These are phyloP conservation scores for Archilochus colubris DNA, from an alignment of 2,113 vertebrate species.

Conservation along the genomic window DNA sequence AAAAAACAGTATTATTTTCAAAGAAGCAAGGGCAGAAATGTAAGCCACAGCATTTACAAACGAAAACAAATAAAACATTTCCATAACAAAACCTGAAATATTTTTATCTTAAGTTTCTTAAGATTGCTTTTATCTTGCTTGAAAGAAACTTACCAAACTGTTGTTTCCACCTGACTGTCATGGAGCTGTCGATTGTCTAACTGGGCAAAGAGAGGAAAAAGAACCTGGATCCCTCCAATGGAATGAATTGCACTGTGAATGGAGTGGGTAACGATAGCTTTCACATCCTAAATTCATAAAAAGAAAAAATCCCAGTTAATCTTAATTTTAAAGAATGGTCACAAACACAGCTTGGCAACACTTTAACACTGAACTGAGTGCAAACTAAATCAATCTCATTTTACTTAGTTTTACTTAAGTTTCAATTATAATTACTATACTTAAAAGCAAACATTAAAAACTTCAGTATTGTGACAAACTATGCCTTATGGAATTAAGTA, in stretches of 20 bases:
- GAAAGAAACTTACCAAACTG: slow-evolving; percentile 86
- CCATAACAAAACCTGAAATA: accelerated
- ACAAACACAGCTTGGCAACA: background rate
- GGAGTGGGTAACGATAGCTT: slow-evolving; percentile 95
- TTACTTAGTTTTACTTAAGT: background rate
- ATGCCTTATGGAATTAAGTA: background rate
- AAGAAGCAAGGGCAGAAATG: background rate
- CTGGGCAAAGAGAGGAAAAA: slow-evolving; percentile 95
- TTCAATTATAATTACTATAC: background rate
- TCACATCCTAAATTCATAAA: slow-evolving; percentile 85
- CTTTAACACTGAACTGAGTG: background rate
- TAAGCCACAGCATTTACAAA: background rate
- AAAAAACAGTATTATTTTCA: background rate
- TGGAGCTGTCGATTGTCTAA: slow-evolving; percentile 90
- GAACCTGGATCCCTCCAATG: slow-evolving; percentile 95
- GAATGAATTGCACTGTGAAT: slow-evolving; percentile 97
- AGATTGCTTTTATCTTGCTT: background rate
- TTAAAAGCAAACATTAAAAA: background rate
- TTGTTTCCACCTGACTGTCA: slow-evolving; percentile 89
- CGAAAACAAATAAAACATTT: background rate
- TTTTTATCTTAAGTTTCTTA: background rate
- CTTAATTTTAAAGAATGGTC: background rate
- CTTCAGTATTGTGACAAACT: background rate
- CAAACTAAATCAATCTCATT: background rate
- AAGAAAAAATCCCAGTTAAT: background rate